Conservation (phyloP, 2,113 vertebrate genomes). For the Saccopteryx bilineata region DNA sequence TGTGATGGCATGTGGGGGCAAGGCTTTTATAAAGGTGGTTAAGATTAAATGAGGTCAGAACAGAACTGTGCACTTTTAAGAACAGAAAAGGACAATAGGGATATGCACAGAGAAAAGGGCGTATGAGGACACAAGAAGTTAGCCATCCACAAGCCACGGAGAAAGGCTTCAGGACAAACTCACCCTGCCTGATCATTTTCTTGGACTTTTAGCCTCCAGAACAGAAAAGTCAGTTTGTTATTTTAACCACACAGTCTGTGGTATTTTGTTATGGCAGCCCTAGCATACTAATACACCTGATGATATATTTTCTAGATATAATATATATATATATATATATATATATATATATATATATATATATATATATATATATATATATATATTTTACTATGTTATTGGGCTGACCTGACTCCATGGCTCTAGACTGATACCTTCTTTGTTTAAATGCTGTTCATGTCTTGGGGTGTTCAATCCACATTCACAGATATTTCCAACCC, state of each 20-base stretch:
- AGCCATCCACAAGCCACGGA: neutral
- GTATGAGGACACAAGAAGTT: neutral
- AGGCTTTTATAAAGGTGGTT: neutral
- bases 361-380: neutral
- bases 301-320: neutral
- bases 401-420: neutral
- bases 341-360: neutral
- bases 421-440: neutral
- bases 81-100: neutral
- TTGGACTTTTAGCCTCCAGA: neutral
- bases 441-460: neutral
- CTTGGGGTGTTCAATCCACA: neutral
- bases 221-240: neutral
- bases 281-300: neutral
- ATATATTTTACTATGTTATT: neutral
- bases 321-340: neutral
- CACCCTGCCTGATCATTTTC: neutral
- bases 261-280: neutral
- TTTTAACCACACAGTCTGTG: neutral
- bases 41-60: neutral
- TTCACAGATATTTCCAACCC: neutral
- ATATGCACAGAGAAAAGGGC: neutral
- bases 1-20: neutral
- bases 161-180: neutral
- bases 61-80: neutral